These are phyloP conservation scores for Matsumyia berberina DNA, from an alignment of 2,888 invertebrate genomes.

Conservation along the genomic window DNA sequence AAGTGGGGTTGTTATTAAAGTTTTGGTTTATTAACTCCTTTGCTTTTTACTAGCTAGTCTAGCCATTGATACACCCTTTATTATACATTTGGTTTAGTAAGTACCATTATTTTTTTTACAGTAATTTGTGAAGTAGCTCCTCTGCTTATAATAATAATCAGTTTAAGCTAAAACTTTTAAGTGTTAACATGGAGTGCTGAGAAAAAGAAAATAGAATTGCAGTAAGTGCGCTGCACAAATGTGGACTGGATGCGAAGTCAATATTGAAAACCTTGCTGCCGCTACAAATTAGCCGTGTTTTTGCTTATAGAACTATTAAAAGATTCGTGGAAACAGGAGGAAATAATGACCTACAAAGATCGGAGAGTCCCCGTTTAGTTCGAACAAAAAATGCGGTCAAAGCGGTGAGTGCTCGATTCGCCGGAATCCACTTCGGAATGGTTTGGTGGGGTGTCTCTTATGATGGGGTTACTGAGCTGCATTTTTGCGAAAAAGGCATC, in stretches of 20 bases:
- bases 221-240: conserved; percentile 3
- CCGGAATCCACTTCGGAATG: background rate
- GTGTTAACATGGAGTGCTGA: background rate
- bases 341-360: conserved; percentile 12
- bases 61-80: conserved; percentile 10
- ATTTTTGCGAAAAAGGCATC: too few species aligned
- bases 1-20: background rate
- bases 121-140: too few species aligned
- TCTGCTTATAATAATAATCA: too few species aligned
- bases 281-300: too few species aligned
- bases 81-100: background rate
- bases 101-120: background rate
- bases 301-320: too few species aligned
- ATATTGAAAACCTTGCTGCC: too few species aligned
- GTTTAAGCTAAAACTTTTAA: background rate
- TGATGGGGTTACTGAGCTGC: too few species aligned
- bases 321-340: background rate
- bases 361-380: conserved; percentile 2
- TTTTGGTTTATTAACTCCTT: too few species aligned
- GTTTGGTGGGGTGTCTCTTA: too few species aligned
- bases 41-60: conserved; percentile 5
- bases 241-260: too few species aligned
- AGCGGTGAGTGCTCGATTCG: conserved; percentile 9
- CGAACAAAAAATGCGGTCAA: conserved; percentile 1
- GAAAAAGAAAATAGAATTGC: conserved; percentile 2